phyloP scores from a whole-genome alignment of 2,113 vertebrate genomes.

The Uria lomvia region DNA sequence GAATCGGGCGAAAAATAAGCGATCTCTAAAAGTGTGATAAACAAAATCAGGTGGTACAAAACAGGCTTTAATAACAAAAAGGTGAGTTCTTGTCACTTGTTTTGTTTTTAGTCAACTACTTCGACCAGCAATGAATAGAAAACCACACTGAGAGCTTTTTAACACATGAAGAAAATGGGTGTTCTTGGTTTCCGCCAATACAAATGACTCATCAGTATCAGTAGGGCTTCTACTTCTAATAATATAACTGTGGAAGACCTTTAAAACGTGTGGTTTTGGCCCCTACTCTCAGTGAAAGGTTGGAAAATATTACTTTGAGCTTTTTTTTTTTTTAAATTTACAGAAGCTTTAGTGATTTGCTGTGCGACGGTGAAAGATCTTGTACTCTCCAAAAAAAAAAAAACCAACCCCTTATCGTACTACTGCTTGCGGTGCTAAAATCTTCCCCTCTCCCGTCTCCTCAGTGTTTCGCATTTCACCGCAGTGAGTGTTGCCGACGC shows the following conservation, averaged over 20 bases:
- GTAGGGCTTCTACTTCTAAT: constrained; percentile 81
- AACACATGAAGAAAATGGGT: constrained; percentile 73
- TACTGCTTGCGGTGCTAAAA: background rate
- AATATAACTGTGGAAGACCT: constrained; percentile 80
- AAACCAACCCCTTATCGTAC: background rate
- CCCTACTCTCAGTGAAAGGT: constrained; percentile 76
- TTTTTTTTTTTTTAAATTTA: background rate
- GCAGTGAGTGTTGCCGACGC: background rate
- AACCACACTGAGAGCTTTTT: constrained; percentile 63
- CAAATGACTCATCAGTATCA: constrained; percentile 82
- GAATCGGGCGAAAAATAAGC: background rate
- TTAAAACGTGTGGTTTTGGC: constrained; percentile 73
- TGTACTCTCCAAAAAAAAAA: background rate
- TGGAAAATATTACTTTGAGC: constrained; percentile 78
- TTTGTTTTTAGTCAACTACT: constrained; percentile 54
- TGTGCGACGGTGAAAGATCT: background rate
- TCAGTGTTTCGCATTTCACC: background rate
- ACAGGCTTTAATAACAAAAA: background rate
- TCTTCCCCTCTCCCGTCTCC: background rate
- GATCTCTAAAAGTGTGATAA: background rate
- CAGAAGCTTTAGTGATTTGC: constrained; percentile 32
- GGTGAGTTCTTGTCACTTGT: constrained; percentile 25
- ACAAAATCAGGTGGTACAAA: constrained; percentile 15
- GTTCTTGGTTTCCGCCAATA: constrained; percentile 80
- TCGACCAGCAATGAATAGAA: constrained; percentile 73